Evolutionary conservation across 2,888 invertebrate species (phyloP).

Genomic region (Trachelus troglodyta): DNA sequence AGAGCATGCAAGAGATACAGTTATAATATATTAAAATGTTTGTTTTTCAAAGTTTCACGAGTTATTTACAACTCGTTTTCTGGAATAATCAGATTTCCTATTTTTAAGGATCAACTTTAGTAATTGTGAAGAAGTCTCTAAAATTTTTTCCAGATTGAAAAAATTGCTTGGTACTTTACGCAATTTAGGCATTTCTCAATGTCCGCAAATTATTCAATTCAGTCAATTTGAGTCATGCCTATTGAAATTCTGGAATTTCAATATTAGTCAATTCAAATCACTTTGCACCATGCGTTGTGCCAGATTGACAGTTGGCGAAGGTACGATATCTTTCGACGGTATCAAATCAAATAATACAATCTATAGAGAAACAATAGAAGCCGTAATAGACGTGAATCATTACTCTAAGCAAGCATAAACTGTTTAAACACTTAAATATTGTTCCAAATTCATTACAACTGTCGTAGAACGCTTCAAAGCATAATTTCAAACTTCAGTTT

Average conservation of each 20-base stretch:
- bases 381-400: conserved; percentile 19
- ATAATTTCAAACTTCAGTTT: conserved; percentile 25
- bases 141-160: conserved; percentile 15
- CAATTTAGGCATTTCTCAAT: background rate
- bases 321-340: conserved; percentile 9
- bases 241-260: conserved; percentile 3
- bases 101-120: conserved; percentile 5
- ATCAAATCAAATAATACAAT: conserved; percentile 12
- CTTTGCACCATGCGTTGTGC: background rate
- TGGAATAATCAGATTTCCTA: conserved; percentile 20
- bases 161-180: conserved; percentile 11
- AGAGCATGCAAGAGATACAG: conserved; percentile 19
- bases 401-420: conserved; percentile 20
- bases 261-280: conserved; percentile 13
- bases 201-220: conserved; percentile 7
- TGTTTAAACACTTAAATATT: conserved; percentile 20
- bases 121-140: conserved; percentile 5
- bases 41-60: conserved; percentile 18
- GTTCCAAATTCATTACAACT: conserved; percentile 16
- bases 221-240: conserved; percentile 10
- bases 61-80: conserved; percentile 17
- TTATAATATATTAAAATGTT: conserved; percentile 10
- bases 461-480: conserved; percentile 24
- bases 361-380: conserved; percentile 15
- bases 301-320: conserved; percentile 5